phyloP scores from a whole-genome alignment of 2,113 vertebrate species.

The Trichechus manatus region DNA sequence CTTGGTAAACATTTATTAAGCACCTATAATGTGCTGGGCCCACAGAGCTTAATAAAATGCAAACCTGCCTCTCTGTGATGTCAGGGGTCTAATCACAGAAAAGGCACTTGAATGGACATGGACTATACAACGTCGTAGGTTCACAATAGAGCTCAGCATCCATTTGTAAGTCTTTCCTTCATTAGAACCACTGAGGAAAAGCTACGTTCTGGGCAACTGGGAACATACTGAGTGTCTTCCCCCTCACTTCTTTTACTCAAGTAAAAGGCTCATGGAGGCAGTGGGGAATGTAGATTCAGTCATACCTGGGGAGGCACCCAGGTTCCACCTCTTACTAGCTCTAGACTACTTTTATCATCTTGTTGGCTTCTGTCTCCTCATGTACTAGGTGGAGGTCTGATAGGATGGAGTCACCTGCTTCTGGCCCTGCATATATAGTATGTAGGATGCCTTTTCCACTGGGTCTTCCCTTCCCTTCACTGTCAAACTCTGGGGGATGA shows the following conservation, averaged over 20 bases:
- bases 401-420: background rate
- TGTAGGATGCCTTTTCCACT: conserved; percentile 30
- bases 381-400: background rate
- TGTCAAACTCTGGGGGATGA: conserved; percentile 60
- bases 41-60: background rate
- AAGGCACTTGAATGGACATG: background rate
- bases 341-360: background rate
- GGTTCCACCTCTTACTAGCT: background rate
- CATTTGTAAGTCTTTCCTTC: background rate
- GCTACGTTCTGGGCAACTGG: background rate
- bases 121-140: background rate
- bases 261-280: background rate
- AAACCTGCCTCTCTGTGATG: background rate
- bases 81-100: background rate
- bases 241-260: background rate
- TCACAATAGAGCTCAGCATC: conserved; percentile 1
- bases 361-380: background rate
- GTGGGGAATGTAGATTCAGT: background rate
- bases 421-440: conserved; percentile 52
- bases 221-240: background rate
- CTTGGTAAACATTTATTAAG: conserved; percentile 25
- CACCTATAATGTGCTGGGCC: background rate
- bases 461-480: background rate
- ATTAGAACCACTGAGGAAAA: background rate
- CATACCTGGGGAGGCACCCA: background rate